phyloP scores from a whole-genome alignment of 1,140 invertebrate genomes.

The Ceratina australensis region DNA sequence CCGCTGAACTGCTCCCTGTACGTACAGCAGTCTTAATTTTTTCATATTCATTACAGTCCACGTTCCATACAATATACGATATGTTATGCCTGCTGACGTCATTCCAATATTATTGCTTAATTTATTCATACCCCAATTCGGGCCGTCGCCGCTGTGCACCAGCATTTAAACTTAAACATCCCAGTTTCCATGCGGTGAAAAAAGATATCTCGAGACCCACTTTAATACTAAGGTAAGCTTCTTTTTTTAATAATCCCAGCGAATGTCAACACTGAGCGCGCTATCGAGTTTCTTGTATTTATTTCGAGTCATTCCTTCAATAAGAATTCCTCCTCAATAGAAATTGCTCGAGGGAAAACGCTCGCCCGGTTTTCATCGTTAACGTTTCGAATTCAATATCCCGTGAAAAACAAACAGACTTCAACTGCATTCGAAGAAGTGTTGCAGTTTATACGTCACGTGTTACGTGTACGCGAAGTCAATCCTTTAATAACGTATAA shows the following conservation, averaged over 20 bases:
- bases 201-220: neutral
- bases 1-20: neutral
- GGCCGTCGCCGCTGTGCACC: neutral
- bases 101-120: neutral
- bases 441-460: neutral
- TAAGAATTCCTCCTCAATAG: neutral
- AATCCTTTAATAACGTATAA: neutral
- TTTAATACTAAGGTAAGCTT: neutral
- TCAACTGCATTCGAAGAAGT: neutral
- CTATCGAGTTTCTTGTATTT: slow-evolving; percentile 8
- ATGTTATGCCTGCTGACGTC: too few relatives aligned
- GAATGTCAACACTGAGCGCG: neutral
- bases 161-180: too few relatives aligned
- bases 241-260: neutral
- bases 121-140: neutral
- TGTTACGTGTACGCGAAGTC: neutral
- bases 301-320: neutral
- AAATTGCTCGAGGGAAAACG: neutral
- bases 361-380: neutral
- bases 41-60: neutral
- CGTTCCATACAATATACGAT: too few relatives aligned
- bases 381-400: neutral
- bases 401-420: neutral
- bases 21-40: neutral
- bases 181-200: neutral